Conservation (phyloP, 2,113 vertebrate genomes). For the Scolopax mira region DNA sequence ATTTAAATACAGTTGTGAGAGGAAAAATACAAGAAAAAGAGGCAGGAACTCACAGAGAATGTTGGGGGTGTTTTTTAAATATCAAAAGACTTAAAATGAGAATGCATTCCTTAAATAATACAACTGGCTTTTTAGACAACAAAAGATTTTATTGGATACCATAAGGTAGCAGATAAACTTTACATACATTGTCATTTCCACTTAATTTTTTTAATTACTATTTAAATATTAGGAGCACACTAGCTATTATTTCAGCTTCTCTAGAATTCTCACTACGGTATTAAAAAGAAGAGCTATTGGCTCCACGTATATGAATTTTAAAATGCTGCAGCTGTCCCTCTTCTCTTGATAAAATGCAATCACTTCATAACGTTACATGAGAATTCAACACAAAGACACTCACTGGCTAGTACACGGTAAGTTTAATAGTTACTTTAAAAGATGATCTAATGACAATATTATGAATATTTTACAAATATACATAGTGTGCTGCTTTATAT, state of each 20-base stretch:
- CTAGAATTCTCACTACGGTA: not conserved
- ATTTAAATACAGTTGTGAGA: not conserved
- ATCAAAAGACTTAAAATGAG: not conserved
- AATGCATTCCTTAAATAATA: not conserved
- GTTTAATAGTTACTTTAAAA: not conserved
- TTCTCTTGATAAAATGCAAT: not conserved
- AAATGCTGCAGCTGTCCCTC: not conserved
- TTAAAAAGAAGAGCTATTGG: not conserved
- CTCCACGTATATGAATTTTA: not conserved
- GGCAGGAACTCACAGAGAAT: not conserved
- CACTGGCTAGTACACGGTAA: not conserved
- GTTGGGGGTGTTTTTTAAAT: not conserved
- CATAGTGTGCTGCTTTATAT: constrained; percentile 35
- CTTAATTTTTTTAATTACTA: not conserved
- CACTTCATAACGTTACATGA: not conserved
- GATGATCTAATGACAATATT: not conserved
- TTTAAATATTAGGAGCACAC: not conserved
- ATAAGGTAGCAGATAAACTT: not conserved
- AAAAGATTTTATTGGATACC: not conserved
- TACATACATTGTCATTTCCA: not conserved
- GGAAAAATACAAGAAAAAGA: not conserved
- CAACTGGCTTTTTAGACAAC: not conserved
- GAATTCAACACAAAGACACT: not conserved
- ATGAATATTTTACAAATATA: not conserved
- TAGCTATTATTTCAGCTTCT: not conserved